These are phyloP conservation scores for Itoplectis maculator DNA, from an alignment of 2,888 invertebrate genomes.

Conservation along the genomic window DNA sequence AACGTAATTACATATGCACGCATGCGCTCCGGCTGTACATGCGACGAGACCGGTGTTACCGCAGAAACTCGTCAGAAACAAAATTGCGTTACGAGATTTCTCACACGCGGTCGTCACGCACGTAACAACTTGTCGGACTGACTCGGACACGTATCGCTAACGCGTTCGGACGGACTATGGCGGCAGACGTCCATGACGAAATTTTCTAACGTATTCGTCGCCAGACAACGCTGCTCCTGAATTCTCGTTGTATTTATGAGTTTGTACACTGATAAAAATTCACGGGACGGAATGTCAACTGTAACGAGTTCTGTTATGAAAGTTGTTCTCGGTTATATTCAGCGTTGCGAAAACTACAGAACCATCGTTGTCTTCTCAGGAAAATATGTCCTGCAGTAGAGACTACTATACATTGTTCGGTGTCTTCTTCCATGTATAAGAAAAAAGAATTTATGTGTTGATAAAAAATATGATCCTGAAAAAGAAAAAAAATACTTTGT, in stretches of 20 bases:
- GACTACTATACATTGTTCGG: neutral
- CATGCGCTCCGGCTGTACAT: neutral
- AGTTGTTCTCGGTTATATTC: no score
- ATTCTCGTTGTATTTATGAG: neutral
- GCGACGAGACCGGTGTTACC: neutral
- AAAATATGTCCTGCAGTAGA: no score
- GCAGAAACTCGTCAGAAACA: slow-evolving; percentile 58
- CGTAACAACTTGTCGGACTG: slow-evolving; percentile 12
- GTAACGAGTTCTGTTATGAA: no score
- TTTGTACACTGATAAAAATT: neutral
- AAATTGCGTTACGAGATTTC: slow-evolving; percentile 59
- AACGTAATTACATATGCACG: slow-evolving; percentile 27
- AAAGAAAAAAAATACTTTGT: neutral
- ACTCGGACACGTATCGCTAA: slow-evolving; percentile 49
- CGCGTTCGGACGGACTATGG: slow-evolving; percentile 43
- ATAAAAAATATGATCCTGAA: neutral
- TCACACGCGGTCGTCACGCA: slow-evolving; percentile 15
- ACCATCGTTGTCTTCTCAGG: no score
- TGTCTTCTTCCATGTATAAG: neutral
- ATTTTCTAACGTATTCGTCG: slow-evolving; percentile 41
- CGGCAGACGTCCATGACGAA: slow-evolving; percentile 25
- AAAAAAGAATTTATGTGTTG: neutral
- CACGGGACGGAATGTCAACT: no score
- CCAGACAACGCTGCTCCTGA: neutral
- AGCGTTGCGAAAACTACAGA: no score